A percentile compares a stretch with the other conserved stretches of the same genome.
Conservation (phyloP, 2,888 invertebrate genomes). For the Pollenia labialis region DNA sequence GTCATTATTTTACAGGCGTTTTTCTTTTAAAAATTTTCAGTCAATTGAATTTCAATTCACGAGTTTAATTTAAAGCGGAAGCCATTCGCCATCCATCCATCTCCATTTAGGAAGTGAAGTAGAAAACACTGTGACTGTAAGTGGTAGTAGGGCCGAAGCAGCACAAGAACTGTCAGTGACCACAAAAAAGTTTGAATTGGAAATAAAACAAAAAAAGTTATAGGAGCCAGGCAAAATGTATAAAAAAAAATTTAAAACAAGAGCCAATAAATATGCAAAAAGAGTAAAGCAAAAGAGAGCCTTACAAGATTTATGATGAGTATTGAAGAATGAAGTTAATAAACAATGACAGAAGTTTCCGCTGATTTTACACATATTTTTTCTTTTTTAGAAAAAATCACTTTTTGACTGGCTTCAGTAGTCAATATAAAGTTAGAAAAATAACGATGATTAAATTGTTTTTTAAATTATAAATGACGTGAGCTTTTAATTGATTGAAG, state of each 20-base stretch:
- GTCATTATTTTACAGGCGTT: slow-evolving; percentile 55
- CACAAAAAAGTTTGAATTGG: not conserved
- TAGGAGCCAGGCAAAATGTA: slow-evolving; percentile 32
- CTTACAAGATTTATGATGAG: slow-evolving; percentile 48
- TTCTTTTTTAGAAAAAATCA: not conserved
- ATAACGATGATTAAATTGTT: not conserved
- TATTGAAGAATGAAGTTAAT: slow-evolving; percentile 62
- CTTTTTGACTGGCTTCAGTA: not conserved
- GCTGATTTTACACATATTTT: slow-evolving; percentile 39
- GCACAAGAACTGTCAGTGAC: slow-evolving; percentile 4
- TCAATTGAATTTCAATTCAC: slow-evolving; percentile 73
- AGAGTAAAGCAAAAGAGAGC: slow-evolving; percentile 49
- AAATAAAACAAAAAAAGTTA: not conserved
- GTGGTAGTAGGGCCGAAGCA: slow-evolving; percentile 27
- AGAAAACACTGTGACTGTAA: slow-evolving; percentile 28
- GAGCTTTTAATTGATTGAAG: not conserved
- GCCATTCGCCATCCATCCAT: slow-evolving; percentile 58
- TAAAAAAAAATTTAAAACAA: slow-evolving; percentile 10
- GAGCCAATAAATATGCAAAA: slow-evolving; percentile 35
- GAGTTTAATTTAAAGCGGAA: slow-evolving; percentile 72
- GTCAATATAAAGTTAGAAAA: not conserved
- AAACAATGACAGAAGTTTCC: slow-evolving; percentile 70
- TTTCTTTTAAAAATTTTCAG: slow-evolving; percentile 32
- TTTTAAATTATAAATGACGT: not conserved
- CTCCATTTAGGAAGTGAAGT: slow-evolving; percentile 62